phyloP scores from a whole-genome alignment of 2,797 vertebrate species.

The Echiichthys vipera region DNA sequence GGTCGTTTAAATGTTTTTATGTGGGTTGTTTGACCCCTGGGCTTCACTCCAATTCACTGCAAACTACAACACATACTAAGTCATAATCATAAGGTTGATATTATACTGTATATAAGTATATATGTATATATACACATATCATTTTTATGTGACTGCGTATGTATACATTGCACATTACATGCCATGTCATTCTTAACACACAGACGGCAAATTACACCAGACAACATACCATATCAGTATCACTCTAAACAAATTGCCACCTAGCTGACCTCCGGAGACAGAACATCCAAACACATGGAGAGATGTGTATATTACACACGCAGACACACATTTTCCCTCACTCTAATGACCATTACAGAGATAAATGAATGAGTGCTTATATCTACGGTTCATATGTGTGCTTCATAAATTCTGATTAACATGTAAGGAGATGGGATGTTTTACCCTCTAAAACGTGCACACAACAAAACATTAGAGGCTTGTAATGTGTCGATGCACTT shows the following conservation, averaged over 20 bases:
- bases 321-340: slow-evolving; percentile 57
- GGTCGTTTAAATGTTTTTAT: neutral
- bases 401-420: slow-evolving; percentile 27
- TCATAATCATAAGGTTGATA: neutral
- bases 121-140: neutral
- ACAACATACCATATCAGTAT: slow-evolving; percentile 62
- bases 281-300: slow-evolving; percentile 75
- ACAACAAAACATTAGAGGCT: neutral
- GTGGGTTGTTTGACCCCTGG: neutral
- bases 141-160: slow-evolving; percentile 30
- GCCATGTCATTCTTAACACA: slow-evolving; percentile 25
- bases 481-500: no score
- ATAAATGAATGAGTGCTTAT: slow-evolving; percentile 53
- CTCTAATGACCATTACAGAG: slow-evolving; percentile 59
- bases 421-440: neutral
- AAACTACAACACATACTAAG: neutral
- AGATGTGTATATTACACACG: slow-evolving; percentile 69
- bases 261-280: slow-evolving; percentile 74
- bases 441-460: neutral
- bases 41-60: neutral
- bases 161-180: slow-evolving; percentile 20
- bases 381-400: neutral
- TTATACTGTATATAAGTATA: neutral
- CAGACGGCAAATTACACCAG: slow-evolving; percentile 58
- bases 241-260: slow-evolving; percentile 72